Base-by-base conservation (phyloP, 1,140 invertebrate genomes). In the Brachionus sp. region DNA sequence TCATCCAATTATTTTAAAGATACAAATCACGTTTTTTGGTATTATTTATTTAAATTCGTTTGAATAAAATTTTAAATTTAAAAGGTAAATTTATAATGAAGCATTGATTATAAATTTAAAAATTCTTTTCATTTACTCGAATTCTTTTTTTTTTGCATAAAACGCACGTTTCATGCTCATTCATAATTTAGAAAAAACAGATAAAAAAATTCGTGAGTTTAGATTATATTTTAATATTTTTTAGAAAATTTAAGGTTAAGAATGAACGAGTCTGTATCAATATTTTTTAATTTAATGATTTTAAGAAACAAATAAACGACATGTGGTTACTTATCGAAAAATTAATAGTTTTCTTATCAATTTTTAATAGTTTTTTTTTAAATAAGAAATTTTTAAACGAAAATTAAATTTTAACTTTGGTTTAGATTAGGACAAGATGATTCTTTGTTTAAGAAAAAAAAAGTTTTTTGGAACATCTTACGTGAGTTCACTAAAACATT, bases 161-260 rank as follows among this genome's bases (percentile, higher is more conserved):
- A 57, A 57, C 50, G 5, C 50, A 57, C 50, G 50, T 57, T 57
- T 57, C 50, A 57, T 57, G 16, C 50, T 23, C 50, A 57, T 57
- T 57, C 50, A 57, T 57, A 57, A 57, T 57, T 57, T 57, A 57
- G 50, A 23, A 57, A n/a, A 57, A 57, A 57, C 50, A 57, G 50
- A 57, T 57, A 57, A 57, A 57, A 46, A 57, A 57, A 57, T 57
- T 57, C 19, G 19, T 57, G n/a, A 57, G 16, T 57, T 19, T 57
- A 57, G 50, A 57, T 57, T 57, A 57, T 19, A 23, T 57, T 57
- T 19, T 23, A 57, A 57, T 57, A 19, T 57, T 57, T n/a, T 50
- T 50, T 50, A 16, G 6, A 50, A 50, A n/a, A n/a, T 1, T 50
- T 13, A 16, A 6, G 44, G 12, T n/a, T 50, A 50, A 16, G 5